Conservation (phyloP, 2,797 vertebrate species). For the Dendrocincla tyrannina region DNA sequence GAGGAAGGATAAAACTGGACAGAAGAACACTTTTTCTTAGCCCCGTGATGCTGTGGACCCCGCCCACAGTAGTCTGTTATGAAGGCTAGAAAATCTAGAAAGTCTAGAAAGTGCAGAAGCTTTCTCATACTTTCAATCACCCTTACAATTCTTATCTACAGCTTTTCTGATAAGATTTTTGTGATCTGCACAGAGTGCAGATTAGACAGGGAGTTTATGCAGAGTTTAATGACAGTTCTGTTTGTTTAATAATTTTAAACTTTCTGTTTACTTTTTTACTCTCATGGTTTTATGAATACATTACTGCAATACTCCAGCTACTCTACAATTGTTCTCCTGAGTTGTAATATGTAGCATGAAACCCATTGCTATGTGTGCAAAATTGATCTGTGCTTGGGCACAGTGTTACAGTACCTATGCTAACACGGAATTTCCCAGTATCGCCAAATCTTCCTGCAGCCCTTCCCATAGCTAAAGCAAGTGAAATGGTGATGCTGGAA, state of each 20-base stretch:
- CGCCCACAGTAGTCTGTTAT: neutral
- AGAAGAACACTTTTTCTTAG: neutral
- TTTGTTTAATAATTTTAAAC: neutral
- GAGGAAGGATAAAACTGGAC: neutral
- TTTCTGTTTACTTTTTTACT: neutral
- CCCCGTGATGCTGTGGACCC: neutral
- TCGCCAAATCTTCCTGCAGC: neutral
- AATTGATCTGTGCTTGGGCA: neutral
- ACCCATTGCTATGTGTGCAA: neutral
- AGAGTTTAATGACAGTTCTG: neutral
- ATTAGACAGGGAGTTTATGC: neutral
- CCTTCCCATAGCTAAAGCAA: neutral
- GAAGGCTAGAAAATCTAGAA: neutral
- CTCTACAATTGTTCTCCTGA: accelerated
- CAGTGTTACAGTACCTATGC: accelerated
- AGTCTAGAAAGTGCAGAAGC: neutral
- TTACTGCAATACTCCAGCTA: neutral
- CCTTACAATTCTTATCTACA: neutral
- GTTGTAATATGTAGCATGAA: neutral
- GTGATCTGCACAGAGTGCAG: too few species aligned
- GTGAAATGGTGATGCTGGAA: neutral
- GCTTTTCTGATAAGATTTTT: neutral
- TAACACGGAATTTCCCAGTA: neutral
- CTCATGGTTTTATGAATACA: neutral
- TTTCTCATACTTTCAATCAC: neutral